phyloP scores from a whole-genome alignment of 2,797 vertebrate species.

The Pipistrellus kuhlii region DNA sequence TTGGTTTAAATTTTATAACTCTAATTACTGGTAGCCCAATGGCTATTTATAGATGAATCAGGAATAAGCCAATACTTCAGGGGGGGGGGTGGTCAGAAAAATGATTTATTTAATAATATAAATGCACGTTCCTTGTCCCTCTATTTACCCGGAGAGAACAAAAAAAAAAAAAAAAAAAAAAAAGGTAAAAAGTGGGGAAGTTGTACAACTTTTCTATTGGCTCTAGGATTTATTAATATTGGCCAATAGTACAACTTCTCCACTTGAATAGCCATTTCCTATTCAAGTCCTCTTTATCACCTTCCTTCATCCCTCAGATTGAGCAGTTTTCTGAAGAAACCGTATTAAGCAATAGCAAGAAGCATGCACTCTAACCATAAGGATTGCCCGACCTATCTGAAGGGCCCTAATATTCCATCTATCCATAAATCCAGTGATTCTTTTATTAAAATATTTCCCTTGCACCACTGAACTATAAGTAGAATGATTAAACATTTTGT shows the following conservation, averaged over 20 bases:
- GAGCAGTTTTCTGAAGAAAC: slow-evolving; percentile 29
- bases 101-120: not conserved
- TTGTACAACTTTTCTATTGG: not conserved
- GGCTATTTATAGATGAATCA: not conserved
- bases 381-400: not conserved
- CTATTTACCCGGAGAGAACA: not conserved
- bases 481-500: not conserved
- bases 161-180: not conserved
- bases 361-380: not conserved
- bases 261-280: not conserved
- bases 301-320: not conserved
- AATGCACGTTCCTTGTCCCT: not conserved
- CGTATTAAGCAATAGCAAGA: not conserved
- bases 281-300: not conserved
- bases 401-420: not conserved
- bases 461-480: not conserved
- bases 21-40: not conserved
- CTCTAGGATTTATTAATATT: not conserved
- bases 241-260: too few species aligned
- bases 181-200: not conserved
- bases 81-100: not conserved
- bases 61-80: not conserved
- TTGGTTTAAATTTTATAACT: slow-evolving; percentile 35
- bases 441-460: not conserved
- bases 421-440: not conserved